Evolutionary conservation across 1,140 invertebrate genomes (phyloP).

Genomic region (Apis mellifera): Amel_HAv3.1 CM009943.2:9379001-9379500

Average conservation of each 20-base stretch:
- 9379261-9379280: slow-evolving; percentile 75
- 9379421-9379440: slow-evolving; percentile 47
- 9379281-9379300: slow-evolving; percentile 56
- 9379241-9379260: slow-evolving; percentile 38
- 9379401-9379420: slow-evolving; percentile 35
- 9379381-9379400: slow-evolving; percentile 40
- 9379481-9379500: background rate
- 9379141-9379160: background rate
- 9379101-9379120: background rate
- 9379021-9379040: too few relatives aligned
- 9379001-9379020: too few relatives aligned
- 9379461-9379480: slow-evolving; percentile 32
- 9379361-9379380: slow-evolving; percentile 21
- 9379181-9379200: background rate
- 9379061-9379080: too few relatives aligned
- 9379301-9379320: slow-evolving; percentile 26
- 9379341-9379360: slow-evolving; percentile 29
- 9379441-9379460: slow-evolving; percentile 40
- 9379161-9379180: background rate
- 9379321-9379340: slow-evolving; percentile 29
- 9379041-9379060: too few relatives aligned
- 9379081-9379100: background rate
- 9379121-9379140: background rate
- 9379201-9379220: slow-evolving; percentile 37
- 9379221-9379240: slow-evolving; percentile 19